Conservation (phyloP, 1,140 invertebrate genomes). For the Bombyx mori region DNA sequence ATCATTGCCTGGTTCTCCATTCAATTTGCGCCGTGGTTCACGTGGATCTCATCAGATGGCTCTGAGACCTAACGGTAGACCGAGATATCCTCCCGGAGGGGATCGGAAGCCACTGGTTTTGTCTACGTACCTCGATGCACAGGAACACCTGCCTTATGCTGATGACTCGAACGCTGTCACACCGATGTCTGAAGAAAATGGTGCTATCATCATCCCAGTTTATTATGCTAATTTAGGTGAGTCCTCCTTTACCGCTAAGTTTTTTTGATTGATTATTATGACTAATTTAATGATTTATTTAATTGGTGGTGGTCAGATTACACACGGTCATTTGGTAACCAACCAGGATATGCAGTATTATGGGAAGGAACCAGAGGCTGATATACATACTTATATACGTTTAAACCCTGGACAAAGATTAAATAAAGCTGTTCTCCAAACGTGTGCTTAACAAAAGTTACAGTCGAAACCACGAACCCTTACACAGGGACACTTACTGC, state of each 20-base stretch:
- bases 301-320: no score
- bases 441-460: no score
- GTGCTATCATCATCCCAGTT: conserved; percentile 92
- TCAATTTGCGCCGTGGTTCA: conserved; percentile 90
- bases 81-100: conserved; percentile 78
- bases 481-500: no score
- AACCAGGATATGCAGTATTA: no score
- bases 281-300: background rate
- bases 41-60: conserved; percentile 93
- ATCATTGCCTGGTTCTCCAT: conserved; percentile 96
- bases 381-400: no score
- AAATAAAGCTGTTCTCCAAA: no score
- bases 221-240: conserved; percentile 85
- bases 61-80: conserved; percentile 82
- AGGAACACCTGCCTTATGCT: conserved; percentile 96
- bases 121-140: conserved; percentile 94
- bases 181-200: conserved; percentile 97
- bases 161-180: conserved; percentile 98
- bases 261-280: background rate
- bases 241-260: background rate
- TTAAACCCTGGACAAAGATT: no score
- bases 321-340: no score
- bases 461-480: no score
- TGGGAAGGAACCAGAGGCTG: no score
- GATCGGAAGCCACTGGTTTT: conserved; percentile 94